Evolutionary conservation across 1,140 invertebrate species (phyloP), one percentile per base, ranked within the genome.

Genomic region (Idris sp.): DNA sequence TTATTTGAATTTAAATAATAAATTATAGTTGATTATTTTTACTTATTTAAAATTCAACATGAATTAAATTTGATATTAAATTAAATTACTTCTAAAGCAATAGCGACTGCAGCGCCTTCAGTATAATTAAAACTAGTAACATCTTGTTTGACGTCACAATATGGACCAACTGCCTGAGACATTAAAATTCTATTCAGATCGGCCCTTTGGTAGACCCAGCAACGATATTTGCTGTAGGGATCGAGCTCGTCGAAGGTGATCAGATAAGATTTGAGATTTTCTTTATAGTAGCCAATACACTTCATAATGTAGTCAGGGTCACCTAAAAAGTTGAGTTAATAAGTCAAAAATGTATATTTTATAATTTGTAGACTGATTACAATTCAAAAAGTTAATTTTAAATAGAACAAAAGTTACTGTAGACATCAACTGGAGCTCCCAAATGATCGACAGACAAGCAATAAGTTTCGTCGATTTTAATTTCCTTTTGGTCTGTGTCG

Each of bases 241-340:
- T 99, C 97, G 68, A 98, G 89, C 81, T 97, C 96, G 84, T 99
- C 97, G 83, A 96, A 98, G 0, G 98, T 99, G 61, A 99, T 96
- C 1, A 99, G 86, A 88, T 98, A 99, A 0, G 97, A 99, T 84
- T 96, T 97, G 0, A 98, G 89, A 90, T 99, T 98, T 84, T 99
- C 98, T 85, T 98, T 98, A 95, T 96, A 99, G 85, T 92, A 99
- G 1, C 97, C 98, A 78, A 99, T 97, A 84, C 98, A 99, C 82
- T 97, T 96, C 92, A 99, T 94, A 82, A 93, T 93, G 79, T 98
- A 97, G 90, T 99, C 98, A 8, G 97, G 96, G 80, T 97, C 95
- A 90, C 95, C 92, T 93, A 25, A 25, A 25, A 25, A 25, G 3
- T 25, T 4, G 8, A 25, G 22, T 25, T 4, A 25, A 25, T 4